Base-by-base conservation (phyloP, 2,113 vertebrate genomes). In the Zapus hudsonius region DNA sequence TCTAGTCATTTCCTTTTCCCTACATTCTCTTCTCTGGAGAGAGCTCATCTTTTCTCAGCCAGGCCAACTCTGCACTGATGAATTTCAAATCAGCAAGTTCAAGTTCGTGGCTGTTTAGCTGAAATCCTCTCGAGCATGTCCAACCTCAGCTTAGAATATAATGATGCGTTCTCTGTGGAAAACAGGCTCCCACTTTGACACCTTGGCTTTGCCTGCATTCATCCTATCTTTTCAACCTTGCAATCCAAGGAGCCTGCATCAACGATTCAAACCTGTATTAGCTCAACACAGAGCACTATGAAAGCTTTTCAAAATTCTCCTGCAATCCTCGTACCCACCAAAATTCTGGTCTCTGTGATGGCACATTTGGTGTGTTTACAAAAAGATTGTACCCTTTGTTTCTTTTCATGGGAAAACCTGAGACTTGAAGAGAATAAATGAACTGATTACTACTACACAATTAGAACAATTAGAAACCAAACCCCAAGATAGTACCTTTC, bases 11-110 rank as follows among this genome's bases (percentile, higher is more conserved):
- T 42, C n/a, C n/a, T 73, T 40, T 69, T 47, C 66, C 61, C 16
- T 20, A 7, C 33, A 17, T n/a, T 23, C 31, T 78, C 61, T 79
- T 81, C 33, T 89, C 40, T 73, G 25, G 55, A 72, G 61, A 90
- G 36, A 80, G 67, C 31, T 67, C 70, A 31, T 89, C 55, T 81
- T 33, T 69, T 64, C 66, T 90, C 38, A 91, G 19, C 61, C 36
- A 42, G 91, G 70, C 59, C 64, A 76, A 75, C 52, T 84, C 86
- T 52, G 44, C 4, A 15, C 81, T 79, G 57, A 78, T 36, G 59
- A 23, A 84, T 73, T 85, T 87, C 80, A 73, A 72, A 61, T 59
- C 85, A 38, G 40, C 55, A 84, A 80, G 61, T 80, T 74, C 67
- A 82, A 1, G 1, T 63, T 81, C 33, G 11, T 82, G 57, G 15